These are phyloP conservation scores for Ctenochaetus hawaiiensis DNA, from an alignment of 2,797 vertebrate species.

Conservation along the genomic window DNA sequence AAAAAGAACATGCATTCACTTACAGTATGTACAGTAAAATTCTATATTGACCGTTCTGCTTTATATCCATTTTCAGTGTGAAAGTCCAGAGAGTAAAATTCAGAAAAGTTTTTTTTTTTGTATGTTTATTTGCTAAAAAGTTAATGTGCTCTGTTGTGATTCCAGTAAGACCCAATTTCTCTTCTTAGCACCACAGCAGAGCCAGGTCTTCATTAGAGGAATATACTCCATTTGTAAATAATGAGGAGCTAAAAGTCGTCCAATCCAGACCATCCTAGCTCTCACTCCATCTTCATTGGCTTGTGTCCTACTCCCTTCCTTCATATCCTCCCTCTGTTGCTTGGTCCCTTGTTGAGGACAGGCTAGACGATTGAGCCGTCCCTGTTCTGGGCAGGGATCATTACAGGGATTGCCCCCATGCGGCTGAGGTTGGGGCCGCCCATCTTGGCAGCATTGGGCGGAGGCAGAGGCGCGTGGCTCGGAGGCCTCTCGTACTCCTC, in stretches of 20 bases:
- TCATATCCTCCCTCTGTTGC: not conserved
- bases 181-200: constrained; percentile 64
- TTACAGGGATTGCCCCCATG: constrained; percentile 97
- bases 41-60: constrained; percentile 63
- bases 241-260: constrained; percentile 55
- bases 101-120: constrained; percentile 42
- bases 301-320: constrained; percentile 50
- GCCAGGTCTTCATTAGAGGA: constrained; percentile 58
- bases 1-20: constrained; percentile 71
- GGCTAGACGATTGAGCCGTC: constrained; percentile 97
- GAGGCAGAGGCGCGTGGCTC: constrained; percentile 85
- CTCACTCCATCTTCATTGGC: constrained; percentile 55
- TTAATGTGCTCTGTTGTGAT: constrained; percentile 70
- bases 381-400: constrained; percentile 97
- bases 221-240: constrained; percentile 55
- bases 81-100: constrained; percentile 74
- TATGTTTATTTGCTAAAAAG: constrained; percentile 72
- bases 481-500: constrained; percentile 92
- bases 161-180: constrained; percentile 50
- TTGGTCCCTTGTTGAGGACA: constrained; percentile 15
- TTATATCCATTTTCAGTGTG: constrained; percentile 53
- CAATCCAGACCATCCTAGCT: constrained; percentile 30
- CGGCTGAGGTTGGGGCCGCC: constrained; percentile 95
- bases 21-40: constrained; percentile 79
- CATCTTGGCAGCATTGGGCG: constrained; percentile 88